Evolutionary conservation across 2,113 vertebrate genomes (phyloP), one percentile per base, ranked within the genome.

Genomic region (Dendrocopos noguchii): DNA sequence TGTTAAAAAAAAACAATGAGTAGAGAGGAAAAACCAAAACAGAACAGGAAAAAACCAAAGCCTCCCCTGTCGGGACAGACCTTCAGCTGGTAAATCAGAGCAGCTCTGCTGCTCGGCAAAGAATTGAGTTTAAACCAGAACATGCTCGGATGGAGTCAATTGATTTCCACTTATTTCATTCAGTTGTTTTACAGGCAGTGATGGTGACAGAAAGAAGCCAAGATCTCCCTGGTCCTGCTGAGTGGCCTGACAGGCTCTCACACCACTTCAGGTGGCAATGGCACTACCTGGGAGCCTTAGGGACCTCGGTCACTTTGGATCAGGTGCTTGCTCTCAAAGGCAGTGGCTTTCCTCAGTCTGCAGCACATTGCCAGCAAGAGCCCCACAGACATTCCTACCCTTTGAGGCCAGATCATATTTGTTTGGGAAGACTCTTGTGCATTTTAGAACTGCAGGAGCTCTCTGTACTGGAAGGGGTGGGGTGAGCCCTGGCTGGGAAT

Each of bases 241-340:
- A 50, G 22, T 9, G 24, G 27, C 39, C 70, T 42, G 31, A 7
- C 22, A 42, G 66, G 34, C 29, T 57, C 22, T 7, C 1, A 3
- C 47, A 56, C 14, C 36, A 46, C 36, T 39, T 61, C 34, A 15
- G 0, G 0, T 12, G 66, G 78, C 81, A 56, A 1, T 3, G 28
- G 55, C 65, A 33, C 14, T 7, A n/a, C 9, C 21, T 16, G 59
- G 53, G 55, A 79, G 55, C 63, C 75, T 6, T 0, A 0, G 18
- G 25, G n/a, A 53, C 36, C 59, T 61, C 0, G 0, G 63, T 14
- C 55, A 12, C 63, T 53, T 11, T 3, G 39, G 13, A 15, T 18
- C 3, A 70, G 1, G 0, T 4, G 20, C 39, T 73, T 12, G 31
- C 24, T 28, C n/a, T 42, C 1, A 0, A 16, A 72, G 55, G 42